Evolutionary conservation across 64 coral and sea anemone species (phyloP).

Genomic region (Actinia tenebrosa): DNA sequence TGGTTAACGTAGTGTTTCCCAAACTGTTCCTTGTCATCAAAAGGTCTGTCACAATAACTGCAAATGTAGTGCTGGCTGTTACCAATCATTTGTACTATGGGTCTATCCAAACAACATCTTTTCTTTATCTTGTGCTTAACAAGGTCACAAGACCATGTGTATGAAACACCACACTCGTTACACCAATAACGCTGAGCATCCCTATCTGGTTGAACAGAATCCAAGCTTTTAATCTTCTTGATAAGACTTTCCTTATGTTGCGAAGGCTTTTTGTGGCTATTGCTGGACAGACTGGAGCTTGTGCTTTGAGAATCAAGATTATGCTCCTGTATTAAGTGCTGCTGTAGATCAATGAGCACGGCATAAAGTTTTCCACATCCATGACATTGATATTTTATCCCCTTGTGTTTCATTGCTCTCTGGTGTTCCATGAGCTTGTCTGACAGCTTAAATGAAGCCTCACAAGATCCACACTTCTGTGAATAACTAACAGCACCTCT

Average conservation of each 20-base stretch:
- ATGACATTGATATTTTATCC: neutral
- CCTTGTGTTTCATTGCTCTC: neutral
- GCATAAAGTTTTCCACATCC: neutral
- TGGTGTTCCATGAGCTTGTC: neutral
- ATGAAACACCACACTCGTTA: neutral
- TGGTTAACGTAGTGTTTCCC: neutral
- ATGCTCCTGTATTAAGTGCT: neutral
- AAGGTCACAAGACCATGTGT: neutral
- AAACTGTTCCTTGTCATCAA: neutral
- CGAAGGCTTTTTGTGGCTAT: neutral
- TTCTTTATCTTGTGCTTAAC: neutral
- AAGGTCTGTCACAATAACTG: neutral
- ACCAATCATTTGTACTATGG: neutral
- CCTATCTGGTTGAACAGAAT: neutral
- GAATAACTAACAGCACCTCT: neutral
- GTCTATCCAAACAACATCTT: neutral
- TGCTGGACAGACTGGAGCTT: neutral
- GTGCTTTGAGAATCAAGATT: neutral
- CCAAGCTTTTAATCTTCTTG: neutral
- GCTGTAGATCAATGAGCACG: neutral
- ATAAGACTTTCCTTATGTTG: neutral
- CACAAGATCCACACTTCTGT: neutral
- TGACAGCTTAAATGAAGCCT: neutral
- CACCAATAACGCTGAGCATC: neutral
- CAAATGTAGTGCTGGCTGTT: neutral